Evolutionary conservation across 2,888 invertebrate genomes (phyloP).

Genomic region (Megalurothrips usitatus): DNA sequence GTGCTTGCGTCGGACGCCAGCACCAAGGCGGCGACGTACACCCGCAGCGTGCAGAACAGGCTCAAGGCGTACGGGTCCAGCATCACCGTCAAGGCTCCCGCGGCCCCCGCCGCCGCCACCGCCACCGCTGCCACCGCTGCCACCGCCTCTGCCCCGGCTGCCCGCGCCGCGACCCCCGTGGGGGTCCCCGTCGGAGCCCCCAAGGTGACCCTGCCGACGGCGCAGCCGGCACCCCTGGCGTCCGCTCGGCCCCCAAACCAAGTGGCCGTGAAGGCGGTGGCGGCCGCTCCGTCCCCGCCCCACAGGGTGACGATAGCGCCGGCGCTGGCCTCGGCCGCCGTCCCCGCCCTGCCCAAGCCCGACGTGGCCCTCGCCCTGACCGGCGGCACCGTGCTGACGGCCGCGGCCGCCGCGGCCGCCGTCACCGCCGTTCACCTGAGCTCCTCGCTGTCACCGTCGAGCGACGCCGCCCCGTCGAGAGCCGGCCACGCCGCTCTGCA

Average conservation of each 20-base stretch:
- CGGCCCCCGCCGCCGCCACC: neutral
- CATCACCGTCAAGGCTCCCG: conserved; percentile 27
- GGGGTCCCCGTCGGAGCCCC: conserved; percentile 18
- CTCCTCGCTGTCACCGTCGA: neutral
- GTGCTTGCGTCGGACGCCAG: conserved; percentile 68
- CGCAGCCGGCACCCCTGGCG: conserved; percentile 32
- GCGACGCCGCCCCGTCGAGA: neutral
- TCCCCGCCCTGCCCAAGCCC: conserved; percentile 43
- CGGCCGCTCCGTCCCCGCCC: conserved; percentile 36
- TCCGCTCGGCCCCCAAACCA: conserved; percentile 35
- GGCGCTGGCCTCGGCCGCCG: conserved; percentile 32
- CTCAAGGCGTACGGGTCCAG: conserved; percentile 65
- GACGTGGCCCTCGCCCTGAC: conserved; percentile 38
- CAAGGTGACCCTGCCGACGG: neutral
- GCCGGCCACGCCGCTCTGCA: neutral
- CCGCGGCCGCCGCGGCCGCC: neutral
- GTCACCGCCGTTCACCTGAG: neutral
- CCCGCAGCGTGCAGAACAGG: conserved; percentile 73
- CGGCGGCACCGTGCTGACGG: conserved; percentile 9
- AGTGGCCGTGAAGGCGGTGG: conserved; percentile 32
- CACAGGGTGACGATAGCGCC: conserved; percentile 9
- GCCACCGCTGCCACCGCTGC: neutral
- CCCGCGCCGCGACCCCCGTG: conserved; percentile 30
- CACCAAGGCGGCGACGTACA: conserved; percentile 69
- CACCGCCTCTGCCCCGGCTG: conserved; percentile 30